These are phyloP conservation scores for Rhagonycha fulva DNA, from an alignment of 2,888 invertebrate species.

Conservation along the genomic window DNA sequence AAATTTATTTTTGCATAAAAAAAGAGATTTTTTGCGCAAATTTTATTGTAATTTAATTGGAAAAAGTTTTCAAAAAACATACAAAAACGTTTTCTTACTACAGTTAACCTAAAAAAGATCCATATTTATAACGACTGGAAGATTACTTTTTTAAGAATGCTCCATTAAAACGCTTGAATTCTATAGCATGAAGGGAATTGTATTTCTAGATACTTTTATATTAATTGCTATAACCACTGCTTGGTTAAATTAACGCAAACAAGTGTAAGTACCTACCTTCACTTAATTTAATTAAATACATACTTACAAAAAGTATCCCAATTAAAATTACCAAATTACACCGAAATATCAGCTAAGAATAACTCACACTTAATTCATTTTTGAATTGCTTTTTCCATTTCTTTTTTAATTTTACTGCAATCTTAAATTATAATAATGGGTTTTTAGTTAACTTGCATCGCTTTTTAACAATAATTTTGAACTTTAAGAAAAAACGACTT, in stretches of 20 bases:
- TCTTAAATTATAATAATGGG: neutral
- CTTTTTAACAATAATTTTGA: neutral
- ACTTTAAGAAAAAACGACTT: neutral
- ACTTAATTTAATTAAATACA: neutral
- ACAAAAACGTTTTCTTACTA: neutral
- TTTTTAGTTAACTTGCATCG: neutral
- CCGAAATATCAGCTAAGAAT: neutral
- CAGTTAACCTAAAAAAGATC: neutral
- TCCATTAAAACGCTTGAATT: neutral
- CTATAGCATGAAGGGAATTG: neutral
- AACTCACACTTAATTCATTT: neutral
- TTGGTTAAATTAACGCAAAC: neutral
- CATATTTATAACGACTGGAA: neutral
- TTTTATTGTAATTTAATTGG: neutral
- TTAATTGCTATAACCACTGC: neutral
- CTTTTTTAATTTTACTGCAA: neutral
- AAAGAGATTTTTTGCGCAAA: neutral
- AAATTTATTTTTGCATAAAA: neutral
- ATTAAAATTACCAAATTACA: neutral
- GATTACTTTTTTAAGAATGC: neutral
- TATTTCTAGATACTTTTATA: neutral
- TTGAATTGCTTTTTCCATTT: neutral
- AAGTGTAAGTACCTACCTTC: neutral
- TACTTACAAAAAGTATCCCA: neutral
- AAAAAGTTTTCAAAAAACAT: neutral